A percentile compares a stretch with the other conserved stretches of the same genome.
phyloP scores from a whole-genome alignment of 1,140 invertebrate species.

The Leptinotarsa lineolata region DNA sequence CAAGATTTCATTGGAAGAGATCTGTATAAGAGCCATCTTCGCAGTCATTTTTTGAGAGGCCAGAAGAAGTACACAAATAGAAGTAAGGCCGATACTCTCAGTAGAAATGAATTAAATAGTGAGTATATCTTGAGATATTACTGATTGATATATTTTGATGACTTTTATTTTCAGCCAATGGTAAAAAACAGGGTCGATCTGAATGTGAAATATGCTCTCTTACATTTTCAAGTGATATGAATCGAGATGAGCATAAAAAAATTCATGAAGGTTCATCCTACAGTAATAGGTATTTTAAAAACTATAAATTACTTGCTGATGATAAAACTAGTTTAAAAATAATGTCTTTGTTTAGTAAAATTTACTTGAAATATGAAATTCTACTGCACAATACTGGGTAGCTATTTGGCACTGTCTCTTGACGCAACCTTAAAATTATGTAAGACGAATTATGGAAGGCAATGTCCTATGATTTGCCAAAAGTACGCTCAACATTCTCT shows the following conservation, averaged over 20 bases:
- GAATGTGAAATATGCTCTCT: constrained; percentile 10
- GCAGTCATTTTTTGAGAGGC: neutral
- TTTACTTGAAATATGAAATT: too few relatives aligned
- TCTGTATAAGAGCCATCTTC: neutral
- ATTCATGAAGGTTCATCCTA: neutral
- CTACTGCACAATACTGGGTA: too few relatives aligned
- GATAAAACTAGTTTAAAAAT: too few relatives aligned
- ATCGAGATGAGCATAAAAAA: neutral
- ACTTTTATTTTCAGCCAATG: too few relatives aligned
- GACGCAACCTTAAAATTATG: too few relatives aligned
- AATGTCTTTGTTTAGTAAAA: too few relatives aligned
- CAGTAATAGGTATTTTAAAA: neutral
- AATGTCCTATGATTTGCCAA: too few relatives aligned
- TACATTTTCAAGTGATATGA: neutral
- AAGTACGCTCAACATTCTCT: too few relatives aligned
- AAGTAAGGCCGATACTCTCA: neutral
- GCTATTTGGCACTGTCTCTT: too few relatives aligned
- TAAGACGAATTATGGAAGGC: too few relatives aligned
- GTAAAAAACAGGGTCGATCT: neutral
- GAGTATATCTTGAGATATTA: neutral
- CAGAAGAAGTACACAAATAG: neutral
- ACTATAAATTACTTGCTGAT: too few relatives aligned
- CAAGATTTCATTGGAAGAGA: neutral
- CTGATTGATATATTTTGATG: neutral
- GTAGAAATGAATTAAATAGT: neutral